Base-by-base conservation (phyloP, 2,113 vertebrate genomes). In the Mus pahari region DNA sequence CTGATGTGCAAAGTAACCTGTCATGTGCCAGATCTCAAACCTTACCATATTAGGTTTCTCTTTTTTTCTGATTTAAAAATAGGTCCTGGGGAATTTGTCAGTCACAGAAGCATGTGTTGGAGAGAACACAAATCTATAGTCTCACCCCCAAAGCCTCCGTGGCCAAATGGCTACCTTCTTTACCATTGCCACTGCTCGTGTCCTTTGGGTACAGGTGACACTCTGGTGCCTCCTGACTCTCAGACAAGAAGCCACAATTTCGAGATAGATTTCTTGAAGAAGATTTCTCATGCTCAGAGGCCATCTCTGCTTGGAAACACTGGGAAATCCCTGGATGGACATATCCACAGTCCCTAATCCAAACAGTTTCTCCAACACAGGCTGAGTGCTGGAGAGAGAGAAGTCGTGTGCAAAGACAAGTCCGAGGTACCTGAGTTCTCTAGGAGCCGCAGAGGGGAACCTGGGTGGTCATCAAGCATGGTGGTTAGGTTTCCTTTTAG, bases 101-200 rank as follows among this genome's bases (percentile, higher is more conserved):
- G 20, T 31, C 28, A 62, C 5, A 26, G 31, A 62, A 73, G 74
- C 36, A 19, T 1, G 19, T 24, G n/a, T 3, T 24, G 19, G n/a
- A 60, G 77, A 42, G 75, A n/a, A 75, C 4, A 64, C 13, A 7
- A 4, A 22, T 7, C 1, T 1, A 6, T 39, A 13, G 64, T 42
- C 78, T 82, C 19, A 7, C 9, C 24, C 12, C 12, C 2, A 16
- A 45, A 75, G 17, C 17, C 5, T 10, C 13, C 7, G 0, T 4
- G 36, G 16, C 7, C 4, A 17, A 64, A 64, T 26, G 83, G 28
- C n/a, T 7, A 4, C 10, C 45, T 4, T 13, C 48, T 39, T 42
- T 45, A 64, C 19, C 0, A 1, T 42, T 24, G 20, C 13, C 17
- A 33, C 13, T 8, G 7, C 33, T 50, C n/a, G 3, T 0, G 10